Conservation (phyloP, 2,113 vertebrate genomes). For the Beaufortia kweichowensis region DNA sequence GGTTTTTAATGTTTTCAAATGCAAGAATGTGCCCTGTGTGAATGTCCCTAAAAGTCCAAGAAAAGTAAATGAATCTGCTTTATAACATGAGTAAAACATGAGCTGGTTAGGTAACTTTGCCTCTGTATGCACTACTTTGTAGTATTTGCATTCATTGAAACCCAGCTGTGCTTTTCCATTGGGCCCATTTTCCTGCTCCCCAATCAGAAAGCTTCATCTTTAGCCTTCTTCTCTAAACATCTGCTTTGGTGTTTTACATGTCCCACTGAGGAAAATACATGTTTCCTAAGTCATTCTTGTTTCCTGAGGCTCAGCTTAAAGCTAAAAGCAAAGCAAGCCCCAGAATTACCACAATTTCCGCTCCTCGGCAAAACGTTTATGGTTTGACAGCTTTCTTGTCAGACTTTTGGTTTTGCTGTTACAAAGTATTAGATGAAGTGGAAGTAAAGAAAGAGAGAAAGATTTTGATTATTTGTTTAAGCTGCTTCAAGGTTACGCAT, state of each 20-base stretch:
- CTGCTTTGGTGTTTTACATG: constrained; percentile 17
- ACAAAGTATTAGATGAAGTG: not conserved
- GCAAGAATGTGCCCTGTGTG: not conserved
- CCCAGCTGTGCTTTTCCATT: not conserved
- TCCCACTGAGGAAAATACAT: constrained; percentile 1
- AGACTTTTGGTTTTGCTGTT: not conserved
- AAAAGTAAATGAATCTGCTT: not conserved
- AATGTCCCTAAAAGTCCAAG: not conserved
- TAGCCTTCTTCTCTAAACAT: constrained; percentile 9
- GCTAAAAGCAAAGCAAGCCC: constrained; percentile 5
- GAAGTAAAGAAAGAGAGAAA: not conserved
- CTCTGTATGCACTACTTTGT: not conserved
- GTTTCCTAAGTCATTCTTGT: constrained; percentile 24
- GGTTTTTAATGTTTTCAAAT: not conserved
- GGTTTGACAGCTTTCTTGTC: constrained; percentile 10
- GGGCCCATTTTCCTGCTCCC: not conserved
- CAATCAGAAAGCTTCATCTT: not conserved
- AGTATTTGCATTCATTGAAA: constrained; percentile 1
- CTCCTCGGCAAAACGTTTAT: constrained; percentile 19
- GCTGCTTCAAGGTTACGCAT: not conserved
- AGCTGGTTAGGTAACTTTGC: not conserved
- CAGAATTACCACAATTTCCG: not conserved
- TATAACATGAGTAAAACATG: not conserved
- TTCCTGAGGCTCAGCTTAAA: constrained; percentile 40
- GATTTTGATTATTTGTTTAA: constrained; percentile 7